phyloP scores from a whole-genome alignment of 2,888 invertebrate genomes.

The Pollenia angustigena region DNA sequence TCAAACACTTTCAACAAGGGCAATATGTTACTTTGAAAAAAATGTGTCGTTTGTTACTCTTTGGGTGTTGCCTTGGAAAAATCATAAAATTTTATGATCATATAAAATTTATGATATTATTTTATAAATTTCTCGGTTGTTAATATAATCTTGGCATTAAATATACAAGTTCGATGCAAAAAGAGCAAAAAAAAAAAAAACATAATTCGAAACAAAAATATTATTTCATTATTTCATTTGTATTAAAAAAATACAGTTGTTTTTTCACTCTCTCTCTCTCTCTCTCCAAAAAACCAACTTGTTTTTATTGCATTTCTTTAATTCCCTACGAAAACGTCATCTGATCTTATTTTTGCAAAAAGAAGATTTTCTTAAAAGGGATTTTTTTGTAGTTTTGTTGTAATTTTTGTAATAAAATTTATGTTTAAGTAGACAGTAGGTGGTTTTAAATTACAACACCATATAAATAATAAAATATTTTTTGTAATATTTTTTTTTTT shows the following conservation, averaged over 20 bases:
- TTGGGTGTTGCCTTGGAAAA: slow-evolving; percentile 68
- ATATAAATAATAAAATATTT: slow-evolving; percentile 67
- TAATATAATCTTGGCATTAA: slow-evolving; percentile 61
- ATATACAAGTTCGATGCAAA: slow-evolving; percentile 21
- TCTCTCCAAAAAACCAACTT: slow-evolving; percentile 55
- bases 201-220: slow-evolving; percentile 52
- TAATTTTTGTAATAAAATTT: slow-evolving; percentile 65
- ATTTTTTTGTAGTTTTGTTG: slow-evolving; percentile 11
- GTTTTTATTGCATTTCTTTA: slow-evolving; percentile 48
- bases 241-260: background rate
- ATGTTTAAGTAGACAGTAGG: slow-evolving; percentile 73
- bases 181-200: background rate
- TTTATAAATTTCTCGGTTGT: slow-evolving; percentile 71
- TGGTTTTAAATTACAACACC: slow-evolving; percentile 74
- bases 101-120: slow-evolving; percentile 75
- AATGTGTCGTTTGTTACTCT: slow-evolving; percentile 63
- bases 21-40: slow-evolving; percentile 50
- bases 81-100: slow-evolving; percentile 75
- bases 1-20: slow-evolving; percentile 55
- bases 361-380: background rate
- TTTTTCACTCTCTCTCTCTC: background rate
- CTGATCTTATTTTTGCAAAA: slow-evolving; percentile 60
- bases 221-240: slow-evolving; percentile 66
- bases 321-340: slow-evolving; percentile 65
- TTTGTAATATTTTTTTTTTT: background rate